Conservation (phyloP, 2,113 vertebrate species). For the Dasyurus viverrinus region DNA sequence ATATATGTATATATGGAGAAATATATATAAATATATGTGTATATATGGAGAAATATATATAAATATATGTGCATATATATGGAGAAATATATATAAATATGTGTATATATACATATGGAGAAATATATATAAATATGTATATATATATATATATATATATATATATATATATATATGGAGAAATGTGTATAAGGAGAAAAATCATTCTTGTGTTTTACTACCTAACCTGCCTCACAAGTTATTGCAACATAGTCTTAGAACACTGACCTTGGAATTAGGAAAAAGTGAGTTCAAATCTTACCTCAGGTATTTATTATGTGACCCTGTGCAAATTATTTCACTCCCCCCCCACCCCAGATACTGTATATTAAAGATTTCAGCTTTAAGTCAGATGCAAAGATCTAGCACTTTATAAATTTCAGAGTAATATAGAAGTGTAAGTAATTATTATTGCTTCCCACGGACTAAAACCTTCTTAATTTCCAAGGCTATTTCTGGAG, state of each 20-base stretch:
- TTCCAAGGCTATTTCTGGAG: not conserved
- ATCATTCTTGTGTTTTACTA: not conserved
- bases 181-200: not conserved
- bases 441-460: too few species aligned
- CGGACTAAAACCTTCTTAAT: not conserved
- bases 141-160: too few species aligned
- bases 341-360: too few species aligned
- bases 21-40: too few species aligned
- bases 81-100: too few species aligned
- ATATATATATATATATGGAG: too few species aligned
- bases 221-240: not conserved
- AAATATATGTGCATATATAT: too few species aligned
- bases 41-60: too few species aligned
- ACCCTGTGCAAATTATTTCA: not conserved
- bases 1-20: too few species aligned
- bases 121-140: too few species aligned
- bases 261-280: not conserved
- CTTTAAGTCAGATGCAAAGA: not conserved
- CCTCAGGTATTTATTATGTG: not conserved
- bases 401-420: not conserved
- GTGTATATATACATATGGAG: too few species aligned
- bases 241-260: not conserved
- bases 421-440: not conserved
- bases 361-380: not conserved
- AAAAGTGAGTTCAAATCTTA: not conserved